Evolutionary conservation across 2,113 vertebrate species (phyloP).

Genomic region (Rattus rattus): DNA sequence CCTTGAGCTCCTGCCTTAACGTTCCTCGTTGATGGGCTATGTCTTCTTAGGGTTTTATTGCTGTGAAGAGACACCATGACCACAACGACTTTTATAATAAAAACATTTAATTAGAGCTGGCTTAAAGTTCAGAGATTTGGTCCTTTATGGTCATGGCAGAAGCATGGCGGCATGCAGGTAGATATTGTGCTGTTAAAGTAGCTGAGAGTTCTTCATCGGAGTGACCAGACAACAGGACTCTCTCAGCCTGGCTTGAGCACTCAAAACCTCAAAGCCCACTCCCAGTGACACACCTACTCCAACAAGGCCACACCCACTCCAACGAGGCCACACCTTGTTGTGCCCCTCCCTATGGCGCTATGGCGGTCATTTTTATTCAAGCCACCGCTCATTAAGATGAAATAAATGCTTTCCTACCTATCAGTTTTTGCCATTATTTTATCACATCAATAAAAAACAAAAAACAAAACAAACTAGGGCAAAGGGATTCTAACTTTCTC

Average conservation of each 20-base stretch:
- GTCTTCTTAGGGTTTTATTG: not conserved
- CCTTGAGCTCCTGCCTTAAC: not conserved
- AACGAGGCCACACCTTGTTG: not conserved
- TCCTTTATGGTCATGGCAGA: not conserved
- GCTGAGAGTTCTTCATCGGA: not conserved
- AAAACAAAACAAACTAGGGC: not conserved
- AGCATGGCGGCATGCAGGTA: not conserved
- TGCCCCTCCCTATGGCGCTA: not conserved
- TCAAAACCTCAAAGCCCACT: not conserved
- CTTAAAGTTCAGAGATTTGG: not conserved
- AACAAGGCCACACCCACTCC: too few species aligned
- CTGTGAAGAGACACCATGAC: not conserved
- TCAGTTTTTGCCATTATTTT: not conserved
- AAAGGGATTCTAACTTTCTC: not conserved
- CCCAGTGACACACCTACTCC: not conserved
- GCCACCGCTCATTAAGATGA: not conserved
- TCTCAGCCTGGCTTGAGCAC: not conserved
- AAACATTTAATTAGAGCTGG: not conserved
- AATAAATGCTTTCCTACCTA: not conserved
- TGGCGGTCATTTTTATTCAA: not conserved
- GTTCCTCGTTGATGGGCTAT: not conserved
- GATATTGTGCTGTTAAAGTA: not conserved
- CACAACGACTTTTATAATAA: not conserved
- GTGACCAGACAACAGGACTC: not conserved
- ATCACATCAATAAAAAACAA: not conserved